Percentiles rank a stretch among this genome's conserved stretches.
Conservation (phyloP, 1,140 invertebrate species). For the Conus betulinus region DNA sequence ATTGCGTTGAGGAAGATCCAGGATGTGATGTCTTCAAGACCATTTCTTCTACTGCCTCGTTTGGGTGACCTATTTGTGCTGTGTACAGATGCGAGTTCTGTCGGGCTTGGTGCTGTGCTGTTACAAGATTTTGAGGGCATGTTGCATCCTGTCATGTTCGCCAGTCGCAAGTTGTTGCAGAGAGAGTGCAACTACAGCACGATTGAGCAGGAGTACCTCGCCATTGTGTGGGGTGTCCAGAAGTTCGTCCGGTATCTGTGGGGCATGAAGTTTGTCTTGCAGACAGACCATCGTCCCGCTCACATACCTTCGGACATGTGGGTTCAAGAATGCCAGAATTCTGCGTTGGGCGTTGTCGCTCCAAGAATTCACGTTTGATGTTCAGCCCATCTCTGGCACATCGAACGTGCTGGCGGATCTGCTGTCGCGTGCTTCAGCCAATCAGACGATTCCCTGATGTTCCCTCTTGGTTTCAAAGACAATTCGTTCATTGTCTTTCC, state of each 20-base stretch:
- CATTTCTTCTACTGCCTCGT: slow-evolving; percentile 47
- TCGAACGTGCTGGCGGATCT: no score
- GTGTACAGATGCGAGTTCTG: slow-evolving; percentile 62
- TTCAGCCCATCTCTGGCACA: no score
- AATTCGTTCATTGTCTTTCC: no score
- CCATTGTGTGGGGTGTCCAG: slow-evolving; percentile 71
- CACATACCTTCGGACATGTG: no score
- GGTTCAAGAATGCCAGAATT: no score
- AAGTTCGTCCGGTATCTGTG: slow-evolving; percentile 74
- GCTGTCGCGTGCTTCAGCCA: no score
- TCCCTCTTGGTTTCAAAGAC: no score
- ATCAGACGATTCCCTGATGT: no score
- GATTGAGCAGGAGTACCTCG: slow-evolving; percentile 74
- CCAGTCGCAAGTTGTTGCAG: slow-evolving; percentile 43
- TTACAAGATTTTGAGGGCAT: slow-evolving; percentile 49
- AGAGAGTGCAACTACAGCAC: slow-evolving; percentile 64
- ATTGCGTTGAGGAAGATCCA: neutral
- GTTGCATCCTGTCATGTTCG: slow-evolving; percentile 53
- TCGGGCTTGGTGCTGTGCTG: slow-evolving; percentile 55
- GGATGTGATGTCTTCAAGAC: slow-evolving; percentile 35
- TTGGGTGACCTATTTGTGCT: slow-evolving; percentile 64
- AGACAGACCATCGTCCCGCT: no score
- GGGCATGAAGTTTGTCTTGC: neutral
- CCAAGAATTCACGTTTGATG: no score
- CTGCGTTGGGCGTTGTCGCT: no score